These are phyloP conservation scores for Nerophis lumbriciformis DNA, from an alignment of 2,113 vertebrate species.

Conservation along the genomic window DNA sequence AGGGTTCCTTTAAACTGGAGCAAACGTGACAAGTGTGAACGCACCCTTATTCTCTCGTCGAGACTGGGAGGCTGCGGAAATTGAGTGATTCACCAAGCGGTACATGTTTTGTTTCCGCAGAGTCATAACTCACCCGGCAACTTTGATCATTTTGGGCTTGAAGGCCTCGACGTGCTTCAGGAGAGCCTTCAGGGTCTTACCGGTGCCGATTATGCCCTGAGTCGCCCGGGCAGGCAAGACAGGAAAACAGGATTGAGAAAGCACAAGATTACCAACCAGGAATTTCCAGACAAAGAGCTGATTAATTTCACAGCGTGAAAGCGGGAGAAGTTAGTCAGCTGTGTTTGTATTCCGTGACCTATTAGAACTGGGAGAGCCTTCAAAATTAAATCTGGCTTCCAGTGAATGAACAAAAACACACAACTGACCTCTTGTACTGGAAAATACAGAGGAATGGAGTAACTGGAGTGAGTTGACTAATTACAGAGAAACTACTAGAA, in stretches of 20 bases:
- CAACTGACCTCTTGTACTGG: background rate
- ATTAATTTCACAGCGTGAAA: constrained; percentile 7
- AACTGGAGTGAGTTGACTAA: background rate
- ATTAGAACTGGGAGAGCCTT: background rate
- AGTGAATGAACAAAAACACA: background rate
- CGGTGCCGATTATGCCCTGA: constrained; percentile 86
- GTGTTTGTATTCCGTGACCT: constrained; percentile 1
- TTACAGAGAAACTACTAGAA: background rate
- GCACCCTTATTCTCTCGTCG: too few relatives aligned
- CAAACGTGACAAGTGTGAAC: too few relatives aligned
- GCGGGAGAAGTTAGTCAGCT: constrained; percentile 21
- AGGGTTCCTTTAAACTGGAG: too few relatives aligned
- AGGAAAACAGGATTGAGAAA: constrained; percentile 20
- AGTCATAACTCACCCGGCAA: constrained; percentile 78
- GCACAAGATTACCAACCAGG: constrained; percentile 1
- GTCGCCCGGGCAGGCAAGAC: background rate
- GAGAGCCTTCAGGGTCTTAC: constrained; percentile 84
- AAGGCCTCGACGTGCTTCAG: constrained; percentile 80
- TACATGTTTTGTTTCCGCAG: constrained; percentile 11
- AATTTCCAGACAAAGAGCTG: constrained; percentile 14
- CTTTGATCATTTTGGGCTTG: constrained; percentile 88
- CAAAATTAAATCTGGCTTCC: constrained; percentile 1
- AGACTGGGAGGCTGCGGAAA: constrained; percentile 8
- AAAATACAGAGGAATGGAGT: constrained; percentile 3
- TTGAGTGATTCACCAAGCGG: constrained; percentile 38